Evolutionary conservation across 2,113 vertebrate species (phyloP), one percentile per base, ranked within the genome.

Genomic region (Perccottus glenii): DNA sequence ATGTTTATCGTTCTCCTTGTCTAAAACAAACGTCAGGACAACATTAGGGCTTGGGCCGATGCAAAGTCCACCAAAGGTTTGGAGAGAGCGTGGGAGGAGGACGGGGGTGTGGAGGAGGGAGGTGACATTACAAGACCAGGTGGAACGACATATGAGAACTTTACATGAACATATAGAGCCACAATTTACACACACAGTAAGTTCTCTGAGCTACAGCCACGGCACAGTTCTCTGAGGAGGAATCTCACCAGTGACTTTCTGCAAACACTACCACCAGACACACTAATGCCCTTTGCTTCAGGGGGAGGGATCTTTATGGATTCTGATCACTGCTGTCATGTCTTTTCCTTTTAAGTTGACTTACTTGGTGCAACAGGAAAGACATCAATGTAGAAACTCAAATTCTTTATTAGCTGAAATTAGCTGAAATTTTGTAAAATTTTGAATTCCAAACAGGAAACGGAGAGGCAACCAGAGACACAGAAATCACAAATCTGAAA

Each of bases 161-260:
- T 86, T 82, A 91, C 87, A 87, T 87, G 81, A 83, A 90, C 83
- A 86, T 62, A 82, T 66, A 88, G 72, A 88, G 72, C 81, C 87
- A 90, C 79, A 83, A 70, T 67, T 73, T 80, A 89, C 84, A 87
- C 73, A 78, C 46, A 81, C 70, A 81, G 64, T 12, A 67, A 52
- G 66, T 70, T 77, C 74, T 83, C 66, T 71, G 78, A 73, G 71
- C 70, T 70, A 68, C 72, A 69, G 74, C 77, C 62, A 50, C 64
- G 50, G 68, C 73, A 75, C 19, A 6, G 57, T 77, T 47, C 67
- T 62, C 57, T 16, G 55, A 64, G 50, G 12, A 51, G 50, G 52
- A 72, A 38, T 32, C 50, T 5, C 27, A 58, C 53, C 60, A 56
- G 63, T 63, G 68, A 47, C 48, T 47, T 46, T 27, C 60, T 5